These are phyloP conservation scores for Leptonema lineaticorne DNA, from an alignment of 1,140 invertebrate species.

Conservation along the genomic window DNA sequence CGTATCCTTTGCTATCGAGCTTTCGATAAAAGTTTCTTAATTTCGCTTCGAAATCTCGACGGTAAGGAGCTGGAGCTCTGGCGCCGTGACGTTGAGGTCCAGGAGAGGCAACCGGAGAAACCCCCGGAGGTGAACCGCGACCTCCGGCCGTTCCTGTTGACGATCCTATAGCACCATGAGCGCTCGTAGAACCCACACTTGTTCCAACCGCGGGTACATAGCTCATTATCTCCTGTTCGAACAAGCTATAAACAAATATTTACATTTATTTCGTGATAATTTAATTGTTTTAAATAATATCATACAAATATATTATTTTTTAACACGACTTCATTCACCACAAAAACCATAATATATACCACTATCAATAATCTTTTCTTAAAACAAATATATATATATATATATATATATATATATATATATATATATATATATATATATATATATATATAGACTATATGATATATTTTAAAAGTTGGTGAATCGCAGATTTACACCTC, in stretches of 20 bases:
- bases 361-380: too few relatives aligned
- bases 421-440: too few relatives aligned
- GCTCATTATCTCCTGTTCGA: constrained; percentile 98
- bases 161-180: constrained; percentile 46
- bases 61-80: constrained; percentile 82
- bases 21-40: constrained; percentile 93
- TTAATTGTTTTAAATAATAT: too few relatives aligned
- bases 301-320: too few relatives aligned
- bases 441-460: too few relatives aligned
- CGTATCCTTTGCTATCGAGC: constrained; percentile 94
- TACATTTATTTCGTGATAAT: too few relatives aligned
- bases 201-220: constrained; percentile 81
- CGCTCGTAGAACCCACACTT: constrained; percentile 50
- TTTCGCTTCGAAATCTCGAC: constrained; percentile 94
- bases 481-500: too few relatives aligned
- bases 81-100: constrained; percentile 72
- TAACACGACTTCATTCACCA: too few relatives aligned
- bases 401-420: too few relatives aligned
- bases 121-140: constrained; percentile 59
- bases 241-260: constrained; percentile 88
- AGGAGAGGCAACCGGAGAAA: constrained; percentile 78
- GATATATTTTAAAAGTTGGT: too few relatives aligned
- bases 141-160: constrained; percentile 35
- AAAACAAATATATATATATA: too few relatives aligned
- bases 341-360: too few relatives aligned